Base-by-base conservation (phyloP, 53 echinoderm and acorn worm species). In the Luidia sarsii region DNA sequence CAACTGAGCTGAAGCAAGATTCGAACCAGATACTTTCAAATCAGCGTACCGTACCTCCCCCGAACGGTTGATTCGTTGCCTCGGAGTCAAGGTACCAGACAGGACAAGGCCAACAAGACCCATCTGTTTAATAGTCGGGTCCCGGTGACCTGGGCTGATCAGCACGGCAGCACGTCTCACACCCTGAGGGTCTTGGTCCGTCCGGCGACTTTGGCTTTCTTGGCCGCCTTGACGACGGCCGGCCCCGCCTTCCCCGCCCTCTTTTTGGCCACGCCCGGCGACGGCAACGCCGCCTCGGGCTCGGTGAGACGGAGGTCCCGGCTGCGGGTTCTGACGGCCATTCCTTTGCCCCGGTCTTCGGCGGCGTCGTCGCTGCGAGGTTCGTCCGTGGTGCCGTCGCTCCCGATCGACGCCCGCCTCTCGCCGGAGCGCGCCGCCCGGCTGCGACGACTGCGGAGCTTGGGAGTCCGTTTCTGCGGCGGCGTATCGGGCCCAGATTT, bases 141-240 rank as follows among this genome's bases (percentile, higher is more conserved):
- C n/a, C n/a, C n/a, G n/a, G n/a, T n/a, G n/a, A n/a, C n/a, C n/a
- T n/a, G n/a, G n/a, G n/a, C n/a, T n/a, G n/a, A n/a, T n/a, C n/a
- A n/a, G n/a, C n/a, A n/a, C n/a, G n/a, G n/a, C n/a, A n/a, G n/a
- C n/a, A n/a, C n/a, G n/a, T n/a, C n/a, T n/a, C n/a, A n/a, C n/a
- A n/a, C n/a, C 57, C 16, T 13, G 24, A 74, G 57, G n/a, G 74
- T 57, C 43, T 2, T 71, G 2, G 71, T 53, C 35, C 48, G 14
- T 32, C 71, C 54, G 21, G 71, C 21, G 2, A 57, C 54, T 60
- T 77, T 77, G 27, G 77, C 62, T 46, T 77, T 77, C 77, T 61
- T 77, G 8, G 77, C 48, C 10, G 61, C 59, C 61, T 61, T 74
- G 39, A 74, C 45, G 8, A 43, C 56, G 9, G 57, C 56, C 29